Percentiles rank a stretch among this genome's conserved stretches.
Evolutionary conservation across 2,797 vertebrate species (phyloP).

Genomic region (Botia kubotai): DNA sequence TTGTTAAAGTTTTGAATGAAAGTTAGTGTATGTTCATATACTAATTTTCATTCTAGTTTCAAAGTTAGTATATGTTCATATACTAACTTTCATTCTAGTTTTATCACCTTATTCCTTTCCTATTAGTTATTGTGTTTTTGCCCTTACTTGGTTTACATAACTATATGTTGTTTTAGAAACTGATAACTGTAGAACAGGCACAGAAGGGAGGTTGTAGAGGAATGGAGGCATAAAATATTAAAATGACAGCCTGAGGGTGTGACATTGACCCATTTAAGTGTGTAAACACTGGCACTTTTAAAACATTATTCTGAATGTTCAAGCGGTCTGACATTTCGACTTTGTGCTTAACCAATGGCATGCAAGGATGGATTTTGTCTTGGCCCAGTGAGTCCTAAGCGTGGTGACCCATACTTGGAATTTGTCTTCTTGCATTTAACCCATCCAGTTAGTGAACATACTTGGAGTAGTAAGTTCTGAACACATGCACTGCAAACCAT

Average conservation of each 20-base stretch:
- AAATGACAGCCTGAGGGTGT: constrained; percentile 26
- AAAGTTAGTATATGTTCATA: too few relatives aligned
- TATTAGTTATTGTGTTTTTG: neutral
- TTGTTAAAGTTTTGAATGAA: too few relatives aligned
- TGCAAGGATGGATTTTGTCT: neutral
- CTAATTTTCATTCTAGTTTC: too few relatives aligned
- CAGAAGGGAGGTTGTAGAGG: neutral
- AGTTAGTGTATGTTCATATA: too few relatives aligned
- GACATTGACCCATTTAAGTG: constrained; percentile 54
- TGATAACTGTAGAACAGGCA: neutral
- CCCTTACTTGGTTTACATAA: neutral
- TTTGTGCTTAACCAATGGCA: neutral
- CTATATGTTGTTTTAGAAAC: neutral
- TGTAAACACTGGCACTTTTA: constrained; percentile 12
- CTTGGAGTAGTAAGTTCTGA: too few relatives aligned
- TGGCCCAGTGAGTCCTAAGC: neutral
- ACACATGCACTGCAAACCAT: too few relatives aligned
- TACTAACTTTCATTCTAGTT: too few relatives aligned
- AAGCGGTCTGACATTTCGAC: neutral
- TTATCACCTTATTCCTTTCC: neutral
- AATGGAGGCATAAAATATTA: constrained; percentile 58
- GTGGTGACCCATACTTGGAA: too few relatives aligned
- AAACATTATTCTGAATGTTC: neutral
- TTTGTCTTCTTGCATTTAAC: too few relatives aligned
- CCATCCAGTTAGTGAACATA: too few relatives aligned